These are phyloP conservation scores for Neodon shergylaensis DNA, from an alignment of 2,113 vertebrate species.

Conservation along the genomic window DNA sequence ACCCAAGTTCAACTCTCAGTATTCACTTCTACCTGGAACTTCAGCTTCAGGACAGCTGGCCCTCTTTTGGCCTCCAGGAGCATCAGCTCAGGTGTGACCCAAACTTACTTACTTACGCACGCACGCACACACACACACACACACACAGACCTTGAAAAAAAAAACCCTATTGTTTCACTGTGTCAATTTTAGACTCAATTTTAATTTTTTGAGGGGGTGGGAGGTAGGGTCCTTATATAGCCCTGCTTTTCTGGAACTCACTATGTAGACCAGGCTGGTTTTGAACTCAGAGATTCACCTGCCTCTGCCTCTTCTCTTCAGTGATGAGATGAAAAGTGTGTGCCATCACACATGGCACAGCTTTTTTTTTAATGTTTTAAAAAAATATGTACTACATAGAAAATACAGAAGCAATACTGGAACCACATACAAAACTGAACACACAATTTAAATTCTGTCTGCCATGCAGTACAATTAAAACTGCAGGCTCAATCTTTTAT, in stretches of 20 bases:
- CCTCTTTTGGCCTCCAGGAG: background rate
- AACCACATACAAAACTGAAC: conserved; percentile 34
- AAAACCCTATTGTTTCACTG: background rate
- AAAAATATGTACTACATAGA: background rate
- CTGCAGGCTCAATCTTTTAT: background rate
- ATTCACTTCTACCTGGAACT: background rate
- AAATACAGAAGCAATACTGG: background rate
- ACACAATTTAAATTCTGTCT: conserved; percentile 32
- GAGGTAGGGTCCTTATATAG: background rate
- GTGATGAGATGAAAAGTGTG: background rate
- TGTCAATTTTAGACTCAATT: background rate
- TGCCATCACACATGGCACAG: background rate
- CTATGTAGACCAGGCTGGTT: background rate
- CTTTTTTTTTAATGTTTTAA: background rate
- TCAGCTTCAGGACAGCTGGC: background rate
- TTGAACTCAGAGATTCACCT: background rate
- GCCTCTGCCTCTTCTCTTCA: background rate
- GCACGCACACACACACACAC: background rate
- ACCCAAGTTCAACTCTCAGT: background rate
- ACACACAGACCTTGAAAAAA: background rate
- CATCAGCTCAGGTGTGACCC: background rate
- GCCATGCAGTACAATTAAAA: background rate
- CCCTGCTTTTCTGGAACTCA: background rate
- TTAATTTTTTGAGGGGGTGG: background rate
- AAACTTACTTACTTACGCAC: background rate